Evolutionary conservation across 37 sponge, comb jelly and placozoan genomes (phyloP).

Genomic region (Haliclona indistincta): DNA sequence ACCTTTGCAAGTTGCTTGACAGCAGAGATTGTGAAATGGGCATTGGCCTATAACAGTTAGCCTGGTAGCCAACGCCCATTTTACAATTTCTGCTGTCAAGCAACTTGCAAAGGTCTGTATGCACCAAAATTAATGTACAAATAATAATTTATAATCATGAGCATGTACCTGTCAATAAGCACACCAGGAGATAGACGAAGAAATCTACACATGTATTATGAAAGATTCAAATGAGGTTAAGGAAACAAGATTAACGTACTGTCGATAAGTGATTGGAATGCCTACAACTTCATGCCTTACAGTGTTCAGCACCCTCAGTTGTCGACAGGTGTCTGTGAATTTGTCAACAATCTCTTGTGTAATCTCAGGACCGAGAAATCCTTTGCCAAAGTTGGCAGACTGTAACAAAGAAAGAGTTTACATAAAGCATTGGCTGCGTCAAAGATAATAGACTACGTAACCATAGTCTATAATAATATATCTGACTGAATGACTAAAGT

Average conservation of each 20-base stretch:
- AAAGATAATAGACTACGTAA: no score
- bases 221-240: conserved; percentile 7
- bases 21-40: no score
- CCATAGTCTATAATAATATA: no score
- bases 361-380: conserved; percentile 77
- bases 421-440: background rate
- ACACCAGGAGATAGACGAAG: conserved; percentile 64
- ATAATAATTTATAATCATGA: background rate
- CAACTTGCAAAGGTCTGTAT: no score
- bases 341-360: conserved; percentile 46
- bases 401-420: conserved; percentile 16
- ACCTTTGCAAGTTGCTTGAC: no score
- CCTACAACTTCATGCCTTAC: conserved; percentile 69
- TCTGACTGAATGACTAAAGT: no score
- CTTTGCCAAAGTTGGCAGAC: conserved; percentile 78
- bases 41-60: no score
- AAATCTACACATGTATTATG: conserved; percentile 27
- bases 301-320: conserved; percentile 88
- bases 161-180: conserved; percentile 49
- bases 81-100: no score
- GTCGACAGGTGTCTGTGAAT: conserved; percentile 62
- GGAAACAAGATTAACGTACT: conserved; percentile 38
- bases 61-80: no score
- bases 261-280: conserved; percentile 83
- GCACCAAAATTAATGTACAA: background rate